A percentile compares a stretch with the other conserved stretches of the same genome.
phyloP scores from a whole-genome alignment of 2,888 invertebrate species.

The Stenodera caucasica region DNA sequence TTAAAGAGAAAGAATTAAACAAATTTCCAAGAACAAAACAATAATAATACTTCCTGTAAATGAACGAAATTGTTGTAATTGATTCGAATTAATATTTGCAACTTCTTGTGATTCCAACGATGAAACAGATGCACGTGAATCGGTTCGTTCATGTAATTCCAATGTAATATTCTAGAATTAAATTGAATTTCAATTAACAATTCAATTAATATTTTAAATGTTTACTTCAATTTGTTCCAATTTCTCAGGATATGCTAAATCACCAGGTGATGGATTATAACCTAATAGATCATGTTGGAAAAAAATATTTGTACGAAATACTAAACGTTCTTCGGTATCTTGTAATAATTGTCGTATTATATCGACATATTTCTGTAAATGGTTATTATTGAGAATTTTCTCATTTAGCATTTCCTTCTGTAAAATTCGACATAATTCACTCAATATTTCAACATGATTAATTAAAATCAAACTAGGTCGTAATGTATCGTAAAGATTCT shows the following conservation, averaged over 20 bases:
- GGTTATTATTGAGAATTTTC: conserved; percentile 78
- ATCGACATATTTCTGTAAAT: conserved; percentile 74
- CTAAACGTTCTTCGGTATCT: conserved; percentile 95
- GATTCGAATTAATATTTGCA: conserved; percentile 61
- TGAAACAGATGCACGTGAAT: conserved; percentile 69
- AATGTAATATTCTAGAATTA: conserved; percentile 45
- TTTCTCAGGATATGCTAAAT: conserved; percentile 97
- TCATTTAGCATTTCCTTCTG: conserved; percentile 91
- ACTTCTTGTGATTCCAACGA: conserved; percentile 76
- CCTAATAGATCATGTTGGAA: conserved; percentile 87
- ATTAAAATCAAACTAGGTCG: conserved; percentile 95
- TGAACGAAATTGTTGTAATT: conserved; percentile 54
- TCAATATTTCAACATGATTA: conserved; percentile 95
- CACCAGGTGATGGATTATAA: conserved; percentile 89
- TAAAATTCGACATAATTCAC: conserved; percentile 93
- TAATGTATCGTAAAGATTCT: conserved; percentile 86
- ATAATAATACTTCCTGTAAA: conserved; percentile 52
- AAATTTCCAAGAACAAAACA: neutral
- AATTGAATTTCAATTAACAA: neutral
- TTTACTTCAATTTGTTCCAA: conserved; percentile 93
- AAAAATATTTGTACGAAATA: conserved; percentile 93
- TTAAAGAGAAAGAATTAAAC: conserved; percentile 29
- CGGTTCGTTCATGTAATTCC: conserved; percentile 59
- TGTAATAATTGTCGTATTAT: conserved; percentile 81
- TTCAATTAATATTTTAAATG: neutral